These are phyloP conservation scores for Prionace glauca DNA, from an alignment of 2,797 vertebrate species.

Conservation along the genomic window DNA sequence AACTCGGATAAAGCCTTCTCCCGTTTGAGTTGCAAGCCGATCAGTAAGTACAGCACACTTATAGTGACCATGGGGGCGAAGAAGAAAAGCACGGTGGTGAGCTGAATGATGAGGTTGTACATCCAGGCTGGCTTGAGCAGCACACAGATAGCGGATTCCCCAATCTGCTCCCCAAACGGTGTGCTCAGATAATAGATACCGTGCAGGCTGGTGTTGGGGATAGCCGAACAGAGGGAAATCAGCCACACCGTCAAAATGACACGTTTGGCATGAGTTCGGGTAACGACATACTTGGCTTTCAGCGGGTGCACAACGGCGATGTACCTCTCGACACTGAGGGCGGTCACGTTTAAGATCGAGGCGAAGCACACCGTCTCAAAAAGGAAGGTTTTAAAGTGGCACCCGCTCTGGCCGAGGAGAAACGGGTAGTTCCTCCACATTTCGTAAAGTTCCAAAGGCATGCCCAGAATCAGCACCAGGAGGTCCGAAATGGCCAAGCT, in stretches of 20 bases:
- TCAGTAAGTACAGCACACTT: slow-evolving; percentile 79
- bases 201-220: slow-evolving; percentile 86
- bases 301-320: slow-evolving; percentile 86
- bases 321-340: slow-evolving; percentile 84
- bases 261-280: slow-evolving; percentile 70
- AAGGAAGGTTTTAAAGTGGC: slow-evolving; percentile 82
- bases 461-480: slow-evolving; percentile 80
- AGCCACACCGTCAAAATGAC: slow-evolving; percentile 77
- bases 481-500: slow-evolving; percentile 86
- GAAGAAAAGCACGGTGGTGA: slow-evolving; percentile 81
- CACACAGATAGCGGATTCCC: slow-evolving; percentile 66
- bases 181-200: slow-evolving; percentile 63
- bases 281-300: slow-evolving; percentile 77
- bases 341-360: slow-evolving; percentile 85
- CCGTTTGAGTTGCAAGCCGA: slow-evolving; percentile 71
- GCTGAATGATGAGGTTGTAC: slow-evolving; percentile 82
- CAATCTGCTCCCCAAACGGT: slow-evolving; percentile 54
- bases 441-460: slow-evolving; percentile 90
- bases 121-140: slow-evolving; percentile 67
- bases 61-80: slow-evolving; percentile 82
- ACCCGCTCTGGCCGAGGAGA: slow-evolving; percentile 70
- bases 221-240: slow-evolving; percentile 70
- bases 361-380: slow-evolving; percentile 88
- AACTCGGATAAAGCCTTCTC: slow-evolving; percentile 69
- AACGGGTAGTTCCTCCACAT: slow-evolving; percentile 90